Evolutionary conservation across 2,888 invertebrate species (phyloP).

Genomic region (Heteropelma amictum): DNA sequence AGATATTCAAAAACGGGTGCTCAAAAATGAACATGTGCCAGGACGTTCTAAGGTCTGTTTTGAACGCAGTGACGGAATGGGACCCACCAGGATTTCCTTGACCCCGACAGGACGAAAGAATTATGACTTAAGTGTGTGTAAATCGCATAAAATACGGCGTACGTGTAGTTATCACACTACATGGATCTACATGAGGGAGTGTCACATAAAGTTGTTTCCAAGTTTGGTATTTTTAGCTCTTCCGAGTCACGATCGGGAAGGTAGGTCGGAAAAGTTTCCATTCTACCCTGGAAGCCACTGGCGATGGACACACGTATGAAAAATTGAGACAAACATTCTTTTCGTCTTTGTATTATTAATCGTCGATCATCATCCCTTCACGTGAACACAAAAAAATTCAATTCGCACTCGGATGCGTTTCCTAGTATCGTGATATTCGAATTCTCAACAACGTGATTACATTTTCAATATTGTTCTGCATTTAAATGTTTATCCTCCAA

Average conservation of each 20-base stretch:
- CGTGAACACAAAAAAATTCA: too few relatives aligned
- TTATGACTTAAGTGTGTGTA: conserved; percentile 63
- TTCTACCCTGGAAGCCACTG: conserved; percentile 1
- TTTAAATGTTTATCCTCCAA: too few relatives aligned
- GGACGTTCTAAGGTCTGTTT: conserved; percentile 63
- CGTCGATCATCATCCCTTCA: too few relatives aligned
- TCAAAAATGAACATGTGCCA: conserved; percentile 69
- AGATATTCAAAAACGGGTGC: conserved; percentile 57
- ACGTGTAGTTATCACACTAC: conserved; percentile 3
- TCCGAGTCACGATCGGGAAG: conserved; percentile 57
- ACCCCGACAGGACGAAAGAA: conserved; percentile 61
- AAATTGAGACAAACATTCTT: too few relatives aligned
- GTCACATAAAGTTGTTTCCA: conserved; percentile 37
- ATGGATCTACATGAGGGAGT: not conserved
- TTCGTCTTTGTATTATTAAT: too few relatives aligned
- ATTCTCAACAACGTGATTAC: too few relatives aligned
- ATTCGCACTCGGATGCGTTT: too few relatives aligned
- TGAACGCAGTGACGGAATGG: conserved; percentile 46
- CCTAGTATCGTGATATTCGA: too few relatives aligned
- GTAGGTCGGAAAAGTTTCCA: conserved; percentile 15
- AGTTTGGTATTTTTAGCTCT: conserved; percentile 62
- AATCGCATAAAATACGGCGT: not conserved
- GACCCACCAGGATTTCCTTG: conserved; percentile 52
- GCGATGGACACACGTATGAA: too few relatives aligned
- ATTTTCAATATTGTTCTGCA: too few relatives aligned